phyloP scores from a whole-genome alignment of 23 tunicate genomes.

The Trididemnum nubilum region DNA sequence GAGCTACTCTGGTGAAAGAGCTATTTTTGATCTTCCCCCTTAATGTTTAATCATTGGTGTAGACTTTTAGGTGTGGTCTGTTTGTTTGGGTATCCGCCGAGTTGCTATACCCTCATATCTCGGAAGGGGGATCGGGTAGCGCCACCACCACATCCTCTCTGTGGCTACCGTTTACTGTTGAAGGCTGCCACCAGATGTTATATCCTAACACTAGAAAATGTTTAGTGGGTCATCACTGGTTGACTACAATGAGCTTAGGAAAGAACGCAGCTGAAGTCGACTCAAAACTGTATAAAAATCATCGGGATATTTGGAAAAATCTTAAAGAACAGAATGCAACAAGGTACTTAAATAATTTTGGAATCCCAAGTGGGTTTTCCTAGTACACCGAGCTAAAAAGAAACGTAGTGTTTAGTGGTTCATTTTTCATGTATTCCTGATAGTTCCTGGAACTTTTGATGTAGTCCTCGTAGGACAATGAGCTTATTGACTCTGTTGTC shows the following conservation, averaged over 20 bases:
- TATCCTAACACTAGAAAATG: constrained; percentile 81
- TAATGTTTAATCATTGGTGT: no score
- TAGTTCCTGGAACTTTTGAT: not conserved
- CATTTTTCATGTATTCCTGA: not conserved
- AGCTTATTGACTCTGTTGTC: no score
- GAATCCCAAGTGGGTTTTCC: no score
- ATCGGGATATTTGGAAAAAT: constrained; percentile 44
- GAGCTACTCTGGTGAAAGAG: no score
- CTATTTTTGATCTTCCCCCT: no score
- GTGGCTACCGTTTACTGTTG: no score
- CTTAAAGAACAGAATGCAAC: constrained; percentile 39
- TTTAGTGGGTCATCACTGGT: constrained; percentile 90
- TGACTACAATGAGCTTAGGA: constrained; percentile 76
- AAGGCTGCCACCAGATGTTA: constrained; percentile 73
- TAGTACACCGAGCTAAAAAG: not conserved
- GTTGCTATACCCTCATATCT: no score
- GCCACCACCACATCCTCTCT: no score
- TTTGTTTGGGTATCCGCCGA: no score
- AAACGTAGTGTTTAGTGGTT: not conserved
- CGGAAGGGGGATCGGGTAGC: no score
- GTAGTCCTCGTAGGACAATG: no score
- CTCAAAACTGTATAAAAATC: constrained; percentile 46
- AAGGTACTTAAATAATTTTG: constrained; percentile 42
- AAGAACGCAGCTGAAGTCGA: constrained; percentile 77
- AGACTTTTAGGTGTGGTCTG: no score